phyloP scores from a whole-genome alignment of 1,140 invertebrate species.

The Orius laevigatus region DNA sequence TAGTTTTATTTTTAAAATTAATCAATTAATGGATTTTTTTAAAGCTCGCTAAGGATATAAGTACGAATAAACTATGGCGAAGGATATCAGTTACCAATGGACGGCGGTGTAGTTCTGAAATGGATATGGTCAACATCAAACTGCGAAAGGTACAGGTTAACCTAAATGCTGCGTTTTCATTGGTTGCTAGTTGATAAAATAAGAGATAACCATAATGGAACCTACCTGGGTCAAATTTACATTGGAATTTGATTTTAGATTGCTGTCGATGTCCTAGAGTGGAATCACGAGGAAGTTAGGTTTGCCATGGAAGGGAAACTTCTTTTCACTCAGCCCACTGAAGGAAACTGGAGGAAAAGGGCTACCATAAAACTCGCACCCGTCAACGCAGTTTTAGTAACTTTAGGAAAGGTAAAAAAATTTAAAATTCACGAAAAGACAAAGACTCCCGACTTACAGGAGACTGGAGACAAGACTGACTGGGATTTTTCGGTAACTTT shows the following conservation, averaged over 20 bases:
- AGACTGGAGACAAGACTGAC: not conserved
- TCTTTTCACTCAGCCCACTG: slow-evolving; percentile 68
- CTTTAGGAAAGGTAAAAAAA: slow-evolving; percentile 42
- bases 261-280: slow-evolving; percentile 80
- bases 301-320: slow-evolving; percentile 77
- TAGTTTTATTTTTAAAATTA: not conserved
- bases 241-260: slow-evolving; percentile 46
- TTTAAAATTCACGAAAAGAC: not conserved
- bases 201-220: too few species aligned
- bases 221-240: too few species aligned
- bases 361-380: slow-evolving; percentile 73
- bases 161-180: too few species aligned
- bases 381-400: slow-evolving; percentile 73
- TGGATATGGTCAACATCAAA: slow-evolving; percentile 74
- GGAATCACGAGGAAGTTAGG: slow-evolving; percentile 78
- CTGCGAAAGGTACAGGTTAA: slow-evolving; percentile 48
- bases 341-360: slow-evolving; percentile 76
- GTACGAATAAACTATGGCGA: slow-evolving; percentile 70
- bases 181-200: too few species aligned
- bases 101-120: slow-evolving; percentile 48
- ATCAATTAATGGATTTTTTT: slow-evolving; percentile 11
- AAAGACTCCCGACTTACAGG: not conserved
- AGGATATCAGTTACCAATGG: slow-evolving; percentile 62
- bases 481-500: not conserved
- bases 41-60: slow-evolving; percentile 72